Evolutionary conservation across 2,888 invertebrate species (phyloP), one percentile per base, ranked within the genome.

Genomic region (Diplolepis rosae): DNA sequence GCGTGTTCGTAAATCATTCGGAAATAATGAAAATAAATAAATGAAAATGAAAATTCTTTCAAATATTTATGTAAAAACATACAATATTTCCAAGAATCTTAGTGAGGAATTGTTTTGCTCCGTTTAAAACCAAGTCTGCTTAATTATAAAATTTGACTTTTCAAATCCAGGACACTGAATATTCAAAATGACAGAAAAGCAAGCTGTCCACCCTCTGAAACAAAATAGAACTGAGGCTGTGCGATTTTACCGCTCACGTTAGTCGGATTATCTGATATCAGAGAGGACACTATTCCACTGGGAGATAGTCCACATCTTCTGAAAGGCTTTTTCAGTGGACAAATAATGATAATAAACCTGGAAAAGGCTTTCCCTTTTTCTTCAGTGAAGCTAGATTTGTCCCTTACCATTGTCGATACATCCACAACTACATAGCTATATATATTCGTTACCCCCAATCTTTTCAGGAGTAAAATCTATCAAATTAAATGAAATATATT

Each of bases 251-350:
- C 73, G 71, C 77, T 79, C 75, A 77, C 75, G 70, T 82, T 81
- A 78, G 68, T 74, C 68, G 82, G 82, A 83, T 86, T 84, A 85
- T 83, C 83, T 78, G 82, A 84, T 84, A 83, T 80, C 83, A 81
- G 83, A 83, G 80, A 73, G 76, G 77, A 79, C 71, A 71, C 71
- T 69, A 75, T 76, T 79, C 79, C 80, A 78, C 67, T 72, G 79
- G 80, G 80, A 82, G 73, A 61, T 67, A 74, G 73, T 69, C 76
- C 74, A 75, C 77, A 76, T 78, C 80, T 22, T 61, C 61, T 35
- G 7, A 9, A 24, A 69, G 75, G 72, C 66, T 68, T 71, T 72
- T 68, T 67, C 73, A 70, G 76, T 74, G 76, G 80, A 81, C 80
- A 82, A 84, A 83, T 84, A 82, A 84, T 77, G 74, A 76, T 82